Evolutionary conservation across 2,113 vertebrate species (phyloP), one percentile per base, ranked within the genome.

Genomic region (Mus pahari): DNA sequence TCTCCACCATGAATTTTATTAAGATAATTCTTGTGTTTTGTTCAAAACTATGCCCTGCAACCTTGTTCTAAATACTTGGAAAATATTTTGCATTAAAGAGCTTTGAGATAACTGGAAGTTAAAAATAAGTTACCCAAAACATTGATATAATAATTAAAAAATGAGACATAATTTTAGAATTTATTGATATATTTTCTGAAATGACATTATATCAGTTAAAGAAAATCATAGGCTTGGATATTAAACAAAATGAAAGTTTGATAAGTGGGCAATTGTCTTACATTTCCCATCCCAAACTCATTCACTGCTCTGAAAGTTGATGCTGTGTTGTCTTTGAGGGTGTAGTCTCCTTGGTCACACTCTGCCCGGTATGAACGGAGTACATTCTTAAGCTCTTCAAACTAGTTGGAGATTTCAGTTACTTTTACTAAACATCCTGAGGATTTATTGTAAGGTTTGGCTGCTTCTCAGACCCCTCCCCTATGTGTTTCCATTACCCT

Each of bases 171-270:
- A 9, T 92, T 93, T 82, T 91, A 96, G 83, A 86, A 94, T 64
- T 42, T 45, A n/a, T 88, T 94, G 36, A 7, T 16, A 0, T 33
- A 86, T 90, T 90, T 84, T 75, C 74, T 95, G 71, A 95, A 90
- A 60, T 86, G 73, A 16, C 5, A 78, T 88, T 58, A 0, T 88
- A 62, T 45, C 42, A 78, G 66, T 87, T 83, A 58, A 60, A 36
- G 79, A 36, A 92, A 81, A 64, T 9, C 3, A 73, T 91, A 62
- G 7, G 22, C 36, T 90, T 93, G 22, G 42, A 64, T 45, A 88
- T 74, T 45, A 86, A 94, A 70, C 55, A 94, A 86, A 64, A 86
- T 50, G 26, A 94, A 68, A 55, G 82, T 92, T 92, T 77, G 77
- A 82, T 86, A 26, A 66, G 64, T 5, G 77, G 71, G 86, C 90